Evolutionary conservation across 2,113 vertebrate genomes (phyloP).

Genomic region (Mormoops blainvillei): DNA sequence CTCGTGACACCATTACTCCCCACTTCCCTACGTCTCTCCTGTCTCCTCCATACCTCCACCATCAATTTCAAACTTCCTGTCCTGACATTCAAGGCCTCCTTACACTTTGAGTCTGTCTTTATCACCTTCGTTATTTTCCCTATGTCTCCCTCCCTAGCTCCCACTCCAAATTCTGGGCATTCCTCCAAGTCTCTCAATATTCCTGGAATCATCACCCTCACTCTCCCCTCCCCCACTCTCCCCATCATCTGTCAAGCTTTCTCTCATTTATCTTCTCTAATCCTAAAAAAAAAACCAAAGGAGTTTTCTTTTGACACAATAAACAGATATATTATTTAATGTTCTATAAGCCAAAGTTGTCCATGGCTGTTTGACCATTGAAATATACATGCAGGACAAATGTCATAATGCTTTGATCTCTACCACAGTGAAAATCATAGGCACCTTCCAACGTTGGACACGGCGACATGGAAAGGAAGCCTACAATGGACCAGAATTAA

Average conservation of each 20-base stretch:
- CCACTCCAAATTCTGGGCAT: conserved; percentile 67
- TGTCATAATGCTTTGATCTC: not conserved
- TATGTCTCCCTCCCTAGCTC: conserved; percentile 59
- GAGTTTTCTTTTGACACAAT: conserved; percentile 27
- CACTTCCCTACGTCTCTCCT: not conserved
- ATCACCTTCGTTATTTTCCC: conserved; percentile 56
- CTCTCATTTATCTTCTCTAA: conserved; percentile 49
- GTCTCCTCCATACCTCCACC: conserved; percentile 29
- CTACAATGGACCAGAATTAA: not conserved
- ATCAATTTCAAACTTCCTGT: conserved; percentile 73
- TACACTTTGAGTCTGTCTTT: conserved; percentile 65
- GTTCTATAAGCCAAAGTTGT: not conserved
- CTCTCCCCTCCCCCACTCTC: not conserved
- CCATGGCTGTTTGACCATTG: not conserved
- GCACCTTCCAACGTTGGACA: not conserved
- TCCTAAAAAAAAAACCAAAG: not conserved
- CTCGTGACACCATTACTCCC: not conserved
- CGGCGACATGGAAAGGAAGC: not conserved
- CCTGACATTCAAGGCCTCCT: conserved; percentile 72
- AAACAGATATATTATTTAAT: conserved; percentile 40
- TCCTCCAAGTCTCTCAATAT: conserved; percentile 69
- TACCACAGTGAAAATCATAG: not conserved
- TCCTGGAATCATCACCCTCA: conserved; percentile 54
- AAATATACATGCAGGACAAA: not conserved
- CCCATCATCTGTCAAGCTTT: conserved; percentile 52